phyloP scores from a whole-genome alignment of 2,113 vertebrate genomes.

The Boleophthalmus pectinirostris region DNA sequence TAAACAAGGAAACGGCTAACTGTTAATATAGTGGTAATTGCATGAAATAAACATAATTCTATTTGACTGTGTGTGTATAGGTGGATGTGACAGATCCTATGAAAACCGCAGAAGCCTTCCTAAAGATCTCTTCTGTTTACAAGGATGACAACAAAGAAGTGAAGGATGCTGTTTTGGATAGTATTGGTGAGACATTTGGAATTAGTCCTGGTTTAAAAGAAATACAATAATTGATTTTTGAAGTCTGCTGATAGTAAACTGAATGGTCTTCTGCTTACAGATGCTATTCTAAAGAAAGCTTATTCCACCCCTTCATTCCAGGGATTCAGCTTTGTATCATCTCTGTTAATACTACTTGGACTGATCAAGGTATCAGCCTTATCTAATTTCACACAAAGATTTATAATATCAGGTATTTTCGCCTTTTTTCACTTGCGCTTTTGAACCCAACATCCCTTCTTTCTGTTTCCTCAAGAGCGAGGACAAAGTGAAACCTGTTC shows the following conservation, averaged over 20 bases:
- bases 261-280: constrained; percentile 60
- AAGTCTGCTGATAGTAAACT: not conserved
- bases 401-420: not conserved
- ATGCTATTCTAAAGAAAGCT: constrained; percentile 88
- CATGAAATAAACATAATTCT: not conserved
- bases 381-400: not conserved
- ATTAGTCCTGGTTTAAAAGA: not conserved
- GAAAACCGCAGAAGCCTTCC: constrained; percentile 86
- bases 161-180: constrained; percentile 81
- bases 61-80: constrained; percentile 61
- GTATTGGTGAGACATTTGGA: constrained; percentile 66
- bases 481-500: constrained; percentile 88
- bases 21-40: not conserved
- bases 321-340: constrained; percentile 85
- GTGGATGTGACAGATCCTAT: constrained; percentile 85
- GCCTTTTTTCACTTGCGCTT: not conserved
- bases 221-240: not conserved
- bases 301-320: constrained; percentile 84
- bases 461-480: constrained; percentile 81
- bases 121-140: constrained; percentile 92
- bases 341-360: constrained; percentile 88
- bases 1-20: constrained; percentile 34
- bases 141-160: constrained; percentile 85
- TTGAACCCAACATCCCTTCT: not conserved
- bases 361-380: constrained; percentile 85